phyloP scores from a whole-genome alignment of 2,888 invertebrate genomes.

The Empis stercorea region DNA sequence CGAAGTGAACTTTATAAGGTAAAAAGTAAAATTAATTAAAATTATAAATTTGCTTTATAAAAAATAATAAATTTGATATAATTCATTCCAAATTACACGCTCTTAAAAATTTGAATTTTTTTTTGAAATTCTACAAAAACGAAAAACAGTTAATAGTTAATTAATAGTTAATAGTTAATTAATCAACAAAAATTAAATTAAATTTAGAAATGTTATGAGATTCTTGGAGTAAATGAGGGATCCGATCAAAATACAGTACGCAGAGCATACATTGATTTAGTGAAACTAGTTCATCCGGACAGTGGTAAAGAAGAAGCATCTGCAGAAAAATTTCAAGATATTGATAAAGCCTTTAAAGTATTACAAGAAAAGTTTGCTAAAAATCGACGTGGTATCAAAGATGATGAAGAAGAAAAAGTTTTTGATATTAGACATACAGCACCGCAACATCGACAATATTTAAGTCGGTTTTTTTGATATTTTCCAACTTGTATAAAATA shows the following conservation, averaged over 20 bases:
- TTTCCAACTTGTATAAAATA: no score
- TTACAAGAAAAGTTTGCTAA: slow-evolving; percentile 54
- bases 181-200: no score
- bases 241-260: slow-evolving; percentile 62
- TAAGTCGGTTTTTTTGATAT: neutral
- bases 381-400: slow-evolving; percentile 42
- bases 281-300: slow-evolving; percentile 77
- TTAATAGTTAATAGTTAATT: no score
- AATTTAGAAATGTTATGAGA: slow-evolving; percentile 51
- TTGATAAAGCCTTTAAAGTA: slow-evolving; percentile 62
- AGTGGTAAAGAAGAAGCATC: slow-evolving; percentile 58
- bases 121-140: no score
- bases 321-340: slow-evolving; percentile 57
- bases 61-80: no score
- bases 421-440: slow-evolving; percentile 69
- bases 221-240: slow-evolving; percentile 50
- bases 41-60: no score
- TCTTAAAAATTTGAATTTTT: no score
- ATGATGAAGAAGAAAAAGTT: slow-evolving; percentile 39
- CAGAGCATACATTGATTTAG: slow-evolving; percentile 58
- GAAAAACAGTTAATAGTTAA: no score
- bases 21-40: no score
- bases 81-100: no score
- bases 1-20: no score
- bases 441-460: slow-evolving; percentile 57